A percentile compares a stretch with the other conserved stretches of the same genome.
These are phyloP conservation scores for Nothoprocta perdicaria DNA, from an alignment of 2,113 vertebrate species.

Conservation along the genomic window DNA sequence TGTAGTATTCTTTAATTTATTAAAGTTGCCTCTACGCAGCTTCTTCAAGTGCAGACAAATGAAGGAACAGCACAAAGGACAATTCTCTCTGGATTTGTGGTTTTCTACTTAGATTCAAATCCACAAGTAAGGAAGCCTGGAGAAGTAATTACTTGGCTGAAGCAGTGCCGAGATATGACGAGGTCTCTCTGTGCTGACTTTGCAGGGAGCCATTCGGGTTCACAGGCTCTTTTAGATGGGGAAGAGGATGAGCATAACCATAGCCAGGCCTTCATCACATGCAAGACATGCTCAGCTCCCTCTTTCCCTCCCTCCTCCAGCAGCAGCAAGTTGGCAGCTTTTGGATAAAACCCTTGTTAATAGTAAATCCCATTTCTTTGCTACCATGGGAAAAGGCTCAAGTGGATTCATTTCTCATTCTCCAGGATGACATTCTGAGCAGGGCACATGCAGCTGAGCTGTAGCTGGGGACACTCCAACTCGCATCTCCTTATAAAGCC, in stretches of 20 bases:
- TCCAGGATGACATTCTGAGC: neutral
- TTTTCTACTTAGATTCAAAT: constrained; percentile 16
- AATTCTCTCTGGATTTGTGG: constrained; percentile 6
- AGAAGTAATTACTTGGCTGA: constrained; percentile 23
- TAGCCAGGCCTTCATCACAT: neutral
- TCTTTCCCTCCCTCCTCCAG: neutral
- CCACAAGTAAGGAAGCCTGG: neutral
- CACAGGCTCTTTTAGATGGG: accelerated
- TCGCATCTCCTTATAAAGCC: neutral
- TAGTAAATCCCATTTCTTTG: neutral
- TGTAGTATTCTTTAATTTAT: constrained; percentile 11
- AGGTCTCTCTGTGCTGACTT: constrained; percentile 1
- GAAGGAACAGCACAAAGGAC: neutral
- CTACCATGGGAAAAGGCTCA: neutral
- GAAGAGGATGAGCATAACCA: neutral
- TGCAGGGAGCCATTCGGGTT: neutral
- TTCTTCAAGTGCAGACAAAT: constrained; percentile 35
- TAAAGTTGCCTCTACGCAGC: neutral
- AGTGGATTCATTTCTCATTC: neutral
- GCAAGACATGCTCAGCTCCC: neutral
- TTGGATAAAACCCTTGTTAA: neutral
- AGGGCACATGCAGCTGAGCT: neutral
- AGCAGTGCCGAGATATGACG: neutral
- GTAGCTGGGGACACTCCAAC: neutral
- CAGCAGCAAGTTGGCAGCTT: neutral